Evolutionary conservation across 2,888 invertebrate genomes (phyloP).

Genomic region (Thera obeliscata): DNA sequence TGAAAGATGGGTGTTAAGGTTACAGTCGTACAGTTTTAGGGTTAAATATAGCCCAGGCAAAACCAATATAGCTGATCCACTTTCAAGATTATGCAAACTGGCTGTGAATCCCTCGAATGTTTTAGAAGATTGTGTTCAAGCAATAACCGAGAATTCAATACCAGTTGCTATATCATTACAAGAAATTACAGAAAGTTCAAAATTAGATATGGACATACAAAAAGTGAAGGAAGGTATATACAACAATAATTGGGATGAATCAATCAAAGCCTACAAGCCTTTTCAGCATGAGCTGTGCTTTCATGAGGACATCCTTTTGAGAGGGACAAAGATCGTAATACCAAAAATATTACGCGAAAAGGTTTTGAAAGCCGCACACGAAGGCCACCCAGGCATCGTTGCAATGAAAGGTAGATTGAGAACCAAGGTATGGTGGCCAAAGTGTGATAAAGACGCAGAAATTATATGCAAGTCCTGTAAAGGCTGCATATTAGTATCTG

Average conservation of each 20-base stretch:
- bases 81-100: no score
- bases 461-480: conserved; percentile 32
- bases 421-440: conserved; percentile 60
- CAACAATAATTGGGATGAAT: conserved; percentile 36
- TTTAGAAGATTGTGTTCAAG: no score
- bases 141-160: not conserved
- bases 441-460: conserved; percentile 49
- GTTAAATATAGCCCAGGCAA: no score
- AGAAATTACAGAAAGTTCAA: no score
- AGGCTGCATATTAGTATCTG: conserved; percentile 38
- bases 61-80: no score
- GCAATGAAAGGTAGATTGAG: conserved; percentile 54
- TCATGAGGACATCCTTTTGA: conserved; percentile 38
- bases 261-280: conserved; percentile 37
- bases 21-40: no score
- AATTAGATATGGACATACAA: no score
- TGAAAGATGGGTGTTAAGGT: no score
- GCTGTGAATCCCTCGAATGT: no score
- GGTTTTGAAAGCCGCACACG: conserved; percentile 42
- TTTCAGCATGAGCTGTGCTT: conserved; percentile 52
- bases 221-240: conserved; percentile 30
- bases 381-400: conserved; percentile 57
- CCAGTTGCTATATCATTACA: no score
- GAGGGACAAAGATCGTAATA: conserved; percentile 42
- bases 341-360: conserved; percentile 25